A percentile compares a stretch with the other conserved stretches of the same genome.
These are phyloP conservation scores for Limnodromus scolopaceus DNA, from an alignment of 2,797 vertebrate genomes.

Conservation along the genomic window DNA sequence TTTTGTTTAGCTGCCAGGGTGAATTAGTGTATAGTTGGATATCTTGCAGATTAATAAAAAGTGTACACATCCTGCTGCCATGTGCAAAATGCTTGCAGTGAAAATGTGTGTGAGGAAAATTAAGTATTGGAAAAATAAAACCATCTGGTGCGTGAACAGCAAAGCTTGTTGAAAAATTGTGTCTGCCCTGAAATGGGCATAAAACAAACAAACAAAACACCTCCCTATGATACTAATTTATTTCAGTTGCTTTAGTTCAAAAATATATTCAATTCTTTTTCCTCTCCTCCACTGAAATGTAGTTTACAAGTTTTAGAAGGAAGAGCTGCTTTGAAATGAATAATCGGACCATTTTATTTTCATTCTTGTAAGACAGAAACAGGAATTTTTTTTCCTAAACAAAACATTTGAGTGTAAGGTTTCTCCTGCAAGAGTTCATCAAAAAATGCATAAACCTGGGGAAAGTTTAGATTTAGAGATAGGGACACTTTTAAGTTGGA, in stretches of 20 bases:
- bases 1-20: neutral
- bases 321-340: constrained; percentile 8
- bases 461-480: neutral
- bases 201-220: constrained; percentile 47
- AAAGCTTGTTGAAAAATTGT: constrained; percentile 26
- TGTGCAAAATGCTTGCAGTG: neutral
- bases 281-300: neutral
- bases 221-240: neutral
- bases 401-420: neutral
- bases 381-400: neutral
- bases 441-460: neutral
- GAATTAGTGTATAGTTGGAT: neutral
- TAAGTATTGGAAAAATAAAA: constrained; percentile 41
- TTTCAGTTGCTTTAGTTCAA: neutral
- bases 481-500: neutral
- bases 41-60: constrained; percentile 31
- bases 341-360: neutral
- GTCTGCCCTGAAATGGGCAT: constrained; percentile 4
- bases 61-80: neutral
- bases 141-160: constrained; percentile 34
- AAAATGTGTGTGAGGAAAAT: neutral
- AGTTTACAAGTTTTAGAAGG: neutral
- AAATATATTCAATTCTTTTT: neutral
- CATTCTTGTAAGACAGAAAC: neutral
- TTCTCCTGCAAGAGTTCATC: neutral